These are phyloP conservation scores for Epinephelus lanceolatus DNA, from an alignment of 2,113 vertebrate genomes.

Conservation along the genomic window DNA sequence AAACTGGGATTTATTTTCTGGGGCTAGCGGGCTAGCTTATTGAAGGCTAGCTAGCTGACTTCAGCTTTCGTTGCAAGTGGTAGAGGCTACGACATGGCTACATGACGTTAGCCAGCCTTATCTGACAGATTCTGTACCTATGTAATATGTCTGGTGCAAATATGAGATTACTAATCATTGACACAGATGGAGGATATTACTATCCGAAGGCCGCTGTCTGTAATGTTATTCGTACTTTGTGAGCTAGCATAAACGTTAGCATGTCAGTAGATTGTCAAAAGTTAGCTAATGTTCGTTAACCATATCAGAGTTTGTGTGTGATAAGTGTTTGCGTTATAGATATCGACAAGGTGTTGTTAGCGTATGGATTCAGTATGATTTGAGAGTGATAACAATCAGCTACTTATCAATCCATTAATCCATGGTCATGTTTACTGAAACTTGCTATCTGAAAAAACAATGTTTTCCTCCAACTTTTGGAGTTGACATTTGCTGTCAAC, in stretches of 20 bases:
- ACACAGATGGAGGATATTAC: background rate
- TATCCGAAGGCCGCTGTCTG: background rate
- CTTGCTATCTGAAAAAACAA: background rate
- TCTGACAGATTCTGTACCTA: conserved; percentile 2
- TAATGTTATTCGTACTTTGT: background rate
- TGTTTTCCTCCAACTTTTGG: background rate
- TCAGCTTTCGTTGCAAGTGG: conserved; percentile 29
- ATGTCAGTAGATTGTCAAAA: conserved; percentile 45
- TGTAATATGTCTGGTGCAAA: background rate
- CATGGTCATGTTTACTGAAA: background rate
- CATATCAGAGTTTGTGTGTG: conserved; percentile 4
- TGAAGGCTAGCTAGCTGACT: conserved; percentile 35
- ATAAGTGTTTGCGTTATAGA: conserved; percentile 2
- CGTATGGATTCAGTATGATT: background rate
- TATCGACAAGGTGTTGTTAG: background rate
- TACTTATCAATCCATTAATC: background rate
- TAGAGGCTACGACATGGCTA: background rate
- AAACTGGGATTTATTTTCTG: background rate
- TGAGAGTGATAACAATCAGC: background rate
- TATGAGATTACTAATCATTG: background rate
- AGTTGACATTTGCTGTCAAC: background rate
- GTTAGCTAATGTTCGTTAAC: conserved; percentile 23
- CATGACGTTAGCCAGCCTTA: conserved; percentile 6
- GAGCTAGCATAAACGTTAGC: conserved; percentile 34
- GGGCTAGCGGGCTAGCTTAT: conserved; percentile 34